phyloP scores from a whole-genome alignment of 2,113 vertebrate species.

The Pungitius pungitius region DNA sequence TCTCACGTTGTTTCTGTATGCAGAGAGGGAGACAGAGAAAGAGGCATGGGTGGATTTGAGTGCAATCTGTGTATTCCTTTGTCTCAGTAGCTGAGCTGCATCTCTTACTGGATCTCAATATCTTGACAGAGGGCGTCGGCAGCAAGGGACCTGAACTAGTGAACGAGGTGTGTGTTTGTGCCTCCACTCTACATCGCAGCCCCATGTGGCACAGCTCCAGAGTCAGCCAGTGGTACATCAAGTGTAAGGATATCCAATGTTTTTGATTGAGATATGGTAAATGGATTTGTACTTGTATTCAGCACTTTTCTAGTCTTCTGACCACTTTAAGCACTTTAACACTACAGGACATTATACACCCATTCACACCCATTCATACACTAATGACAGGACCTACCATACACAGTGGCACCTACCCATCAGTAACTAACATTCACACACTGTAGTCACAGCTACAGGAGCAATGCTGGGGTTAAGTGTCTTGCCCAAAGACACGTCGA shows the following conservation, averaged over 20 bases:
- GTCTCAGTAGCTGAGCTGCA: constrained; percentile 50
- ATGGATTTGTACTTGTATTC: too few relatives aligned
- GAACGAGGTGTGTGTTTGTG: constrained; percentile 66
- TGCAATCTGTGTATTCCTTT: constrained; percentile 47
- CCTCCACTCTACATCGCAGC: constrained; percentile 6
- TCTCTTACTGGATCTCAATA: constrained; percentile 67
- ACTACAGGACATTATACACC: too few relatives aligned
- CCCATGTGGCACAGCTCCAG: constrained; percentile 17
- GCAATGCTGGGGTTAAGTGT: too few relatives aligned
- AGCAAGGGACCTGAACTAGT: constrained; percentile 70
- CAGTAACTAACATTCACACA: too few relatives aligned
- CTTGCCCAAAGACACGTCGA: too few relatives aligned
- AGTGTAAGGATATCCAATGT: constrained; percentile 72
- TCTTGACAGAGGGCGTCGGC: constrained; percentile 67
- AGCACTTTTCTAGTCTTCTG: too few relatives aligned
- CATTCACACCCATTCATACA: too few relatives aligned
- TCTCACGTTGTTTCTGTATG: constrained; percentile 8
- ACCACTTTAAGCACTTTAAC: too few relatives aligned
- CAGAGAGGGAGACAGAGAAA: not conserved
- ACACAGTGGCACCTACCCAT: too few relatives aligned
- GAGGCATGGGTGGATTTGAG: constrained; percentile 34
- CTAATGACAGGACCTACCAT: too few relatives aligned
- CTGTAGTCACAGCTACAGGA: too few relatives aligned
- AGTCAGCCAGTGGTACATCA: constrained; percentile 46
- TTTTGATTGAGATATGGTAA: constrained; percentile 60